Base-by-base conservation (phyloP, 2,888 invertebrate genomes). In the Pedicia rivosa region DNA sequence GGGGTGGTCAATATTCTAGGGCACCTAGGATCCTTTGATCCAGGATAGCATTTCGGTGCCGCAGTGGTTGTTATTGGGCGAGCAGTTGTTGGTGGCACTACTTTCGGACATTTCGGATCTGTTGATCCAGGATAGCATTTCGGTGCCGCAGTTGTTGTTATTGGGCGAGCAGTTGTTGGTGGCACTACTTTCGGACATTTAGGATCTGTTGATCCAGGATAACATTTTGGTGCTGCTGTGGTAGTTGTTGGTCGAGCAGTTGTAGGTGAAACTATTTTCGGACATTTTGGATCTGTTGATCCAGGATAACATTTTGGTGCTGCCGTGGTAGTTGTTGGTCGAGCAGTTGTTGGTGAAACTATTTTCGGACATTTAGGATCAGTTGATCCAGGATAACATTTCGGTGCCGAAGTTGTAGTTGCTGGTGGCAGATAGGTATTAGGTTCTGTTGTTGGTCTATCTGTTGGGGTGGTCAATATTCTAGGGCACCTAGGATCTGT, bases 51-150 rank as follows among this genome's bases (percentile, higher is more conserved):
- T 16, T 26, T 40, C 13, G 44, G 46, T 31, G 41, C 44, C 22
- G 0, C 35, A 36, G 2, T 30, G 3, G 52, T 50, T 1, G 50
- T 43, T 15, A 27, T 24, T 15, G 46, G 49, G 16, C 45, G 48
- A 42, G 45, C 54, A 36, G 33, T 47, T 5, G 55, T n/a, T n/a
- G n/a, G n/a, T n/a, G n/a, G n/a, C n/a, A n/a, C n/a, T n/a, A n/a
- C 41, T 42, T 39, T 41, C 5, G 52, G 55, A 39, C 58, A 57
- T 8, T 55, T 40, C 2, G 54, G 51, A 39, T 60, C 58, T 1
- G 40, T 50, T 5, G 50, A 50, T 7, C 59, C 59, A 3, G 57
- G 57, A 42, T 41, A 65, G 60, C 43, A 67, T 57, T 43, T 63
- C 59, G 17, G 62, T 24, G 24, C 31, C 19, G 10, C 45, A 49